Evolutionary conservation across 2,113 vertebrate species (phyloP), one percentile per base, ranked within the genome.

Genomic region (Pardalotus punctatus): DNA sequence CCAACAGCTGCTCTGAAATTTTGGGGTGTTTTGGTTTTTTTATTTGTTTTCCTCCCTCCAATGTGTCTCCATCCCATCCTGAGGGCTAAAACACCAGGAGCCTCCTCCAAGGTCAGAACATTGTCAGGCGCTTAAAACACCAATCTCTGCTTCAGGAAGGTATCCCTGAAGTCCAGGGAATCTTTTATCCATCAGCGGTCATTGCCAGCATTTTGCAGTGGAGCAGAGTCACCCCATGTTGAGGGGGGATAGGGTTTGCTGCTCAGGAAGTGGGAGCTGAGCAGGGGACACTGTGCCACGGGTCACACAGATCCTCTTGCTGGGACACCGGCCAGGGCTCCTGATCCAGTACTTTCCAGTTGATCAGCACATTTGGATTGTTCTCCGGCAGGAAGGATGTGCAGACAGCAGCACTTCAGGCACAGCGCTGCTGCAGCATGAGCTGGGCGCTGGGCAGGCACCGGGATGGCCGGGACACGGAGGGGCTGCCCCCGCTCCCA

Each of bases 171-270:
- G 14, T 0, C 11, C 74, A 51, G 67, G 74, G 8, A 7, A 4
- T 24, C 2, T 18, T 60, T 48, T 5, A 8, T 4, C 62, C 62
- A 0, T 2, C 5, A 4, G 13, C 1, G 31, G 13, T 1, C 33
- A 11, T 0, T 18, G 35, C 8, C 45, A 53, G 14, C 1, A 6
- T 10, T 45, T 17, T 0, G 1, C 20, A 27, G 50, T 0, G 17
- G 17, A 11, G 45, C 11, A 0, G 56, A 35, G 60, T 7, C 9
- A 2, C 28, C n/a, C 48, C 0, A 1, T 4, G 7, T 3, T 5
- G 9, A 36, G n/a, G 81, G 58, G 5, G 33, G 12, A 10, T 0
- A 1, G 70, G 0, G 14, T 24, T 42, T 10, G 9, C 43, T 27
- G 72, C 12, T 35, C 17, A 2, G 1, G 13, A 23, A 57, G 10